A percentile compares a stretch with the other conserved stretches of the same genome.
Evolutionary conservation across 2,888 invertebrate species (phyloP).

Genomic region (Myopa tessellatipennis): DNA sequence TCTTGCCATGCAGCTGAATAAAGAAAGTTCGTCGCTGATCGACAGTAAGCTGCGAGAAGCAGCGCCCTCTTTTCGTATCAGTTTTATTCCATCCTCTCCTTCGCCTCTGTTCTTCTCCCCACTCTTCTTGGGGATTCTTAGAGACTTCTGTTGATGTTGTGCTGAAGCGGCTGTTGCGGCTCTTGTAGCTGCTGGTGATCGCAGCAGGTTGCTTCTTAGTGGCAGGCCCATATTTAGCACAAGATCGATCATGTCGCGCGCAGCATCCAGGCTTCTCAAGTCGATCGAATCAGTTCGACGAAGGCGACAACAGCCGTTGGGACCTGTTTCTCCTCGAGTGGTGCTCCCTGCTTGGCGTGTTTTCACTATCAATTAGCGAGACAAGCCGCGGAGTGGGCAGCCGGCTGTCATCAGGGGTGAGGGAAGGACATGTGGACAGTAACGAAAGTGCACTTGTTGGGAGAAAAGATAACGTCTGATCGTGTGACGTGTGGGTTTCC

Average conservation of each 20-base stretch:
- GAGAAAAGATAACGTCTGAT: neutral
- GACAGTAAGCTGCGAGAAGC: neutral
- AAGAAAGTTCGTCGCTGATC: constrained; percentile 1
- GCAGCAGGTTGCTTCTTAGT: constrained; percentile 14
- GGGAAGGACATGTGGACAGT: neutral
- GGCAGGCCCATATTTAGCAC: neutral
- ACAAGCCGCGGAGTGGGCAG: neutral
- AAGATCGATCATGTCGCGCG: constrained; percentile 11
- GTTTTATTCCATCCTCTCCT: neutral
- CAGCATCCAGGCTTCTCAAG: neutral
- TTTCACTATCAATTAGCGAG: constrained; percentile 1
- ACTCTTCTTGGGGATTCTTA: neutral
- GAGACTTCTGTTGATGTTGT: too few species aligned
- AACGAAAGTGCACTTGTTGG: constrained; percentile 34
- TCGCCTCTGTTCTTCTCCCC: neutral
- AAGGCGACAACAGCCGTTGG: neutral
- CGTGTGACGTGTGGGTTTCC: neutral
- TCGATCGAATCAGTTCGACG: neutral
- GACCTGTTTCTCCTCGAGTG: constrained; percentile 12
- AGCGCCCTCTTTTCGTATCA: neutral
- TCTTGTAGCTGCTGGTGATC: neutral
- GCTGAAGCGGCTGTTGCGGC: constrained; percentile 2
- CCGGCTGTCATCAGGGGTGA: neutral
- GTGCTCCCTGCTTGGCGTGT: neutral
- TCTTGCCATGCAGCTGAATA: neutral